Evolutionary conservation across 2,888 invertebrate genomes (phyloP).

Genomic region (Meiosimyza decipiens): DNA sequence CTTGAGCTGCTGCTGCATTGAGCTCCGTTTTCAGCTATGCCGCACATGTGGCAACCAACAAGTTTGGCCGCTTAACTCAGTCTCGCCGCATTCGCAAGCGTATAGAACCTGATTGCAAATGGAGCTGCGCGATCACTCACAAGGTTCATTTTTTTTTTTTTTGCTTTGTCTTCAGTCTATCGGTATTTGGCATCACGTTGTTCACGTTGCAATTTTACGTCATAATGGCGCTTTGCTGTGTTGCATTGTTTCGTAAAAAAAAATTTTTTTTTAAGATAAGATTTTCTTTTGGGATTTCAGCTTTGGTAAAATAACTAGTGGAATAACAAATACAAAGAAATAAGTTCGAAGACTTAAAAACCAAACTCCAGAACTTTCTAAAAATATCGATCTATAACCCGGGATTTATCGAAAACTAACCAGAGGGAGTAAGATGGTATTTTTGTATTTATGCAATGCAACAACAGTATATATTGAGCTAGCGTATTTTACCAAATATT

Average conservation of each 20-base stretch:
- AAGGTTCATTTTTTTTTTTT: background rate
- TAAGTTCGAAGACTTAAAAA: no score
- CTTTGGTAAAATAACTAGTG: no score
- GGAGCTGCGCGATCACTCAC: background rate
- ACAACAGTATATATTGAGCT: no score
- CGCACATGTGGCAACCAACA: background rate
- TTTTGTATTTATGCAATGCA: no score
- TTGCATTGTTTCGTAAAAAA: background rate
- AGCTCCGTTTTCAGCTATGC: background rate
- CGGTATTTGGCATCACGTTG: background rate
- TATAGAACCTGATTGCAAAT: background rate
- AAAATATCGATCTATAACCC: no score
- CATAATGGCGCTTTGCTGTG: constrained; percentile 8
- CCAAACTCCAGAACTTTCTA: no score
- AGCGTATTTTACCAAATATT: no score
- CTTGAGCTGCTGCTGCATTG: background rate
- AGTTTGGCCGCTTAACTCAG: no score
- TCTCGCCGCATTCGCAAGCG: background rate
- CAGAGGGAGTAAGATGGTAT: no score
- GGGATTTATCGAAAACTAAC: no score
- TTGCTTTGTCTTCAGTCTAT: background rate
- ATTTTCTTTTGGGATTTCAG: background rate
- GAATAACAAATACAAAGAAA: no score
- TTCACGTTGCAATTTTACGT: constrained; percentile 12
- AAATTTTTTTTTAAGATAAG: background rate